phyloP scores from a whole-genome alignment of 2,113 vertebrate genomes.

The Macquaria australasica region DNA sequence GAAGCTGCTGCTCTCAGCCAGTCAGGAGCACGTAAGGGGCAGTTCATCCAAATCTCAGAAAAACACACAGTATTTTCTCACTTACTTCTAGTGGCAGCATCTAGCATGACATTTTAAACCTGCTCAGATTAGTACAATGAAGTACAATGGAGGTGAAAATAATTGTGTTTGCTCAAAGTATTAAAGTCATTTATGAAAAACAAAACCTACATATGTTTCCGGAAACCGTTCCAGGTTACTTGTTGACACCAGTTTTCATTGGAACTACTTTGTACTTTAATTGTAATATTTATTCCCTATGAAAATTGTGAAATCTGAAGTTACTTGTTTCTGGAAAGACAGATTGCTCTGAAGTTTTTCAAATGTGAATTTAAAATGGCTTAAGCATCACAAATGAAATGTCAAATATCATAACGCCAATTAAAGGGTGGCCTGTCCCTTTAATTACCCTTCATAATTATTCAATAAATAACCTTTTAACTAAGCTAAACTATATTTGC shows the following conservation, averaged over 20 bases:
- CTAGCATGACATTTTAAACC: neutral
- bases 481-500: neutral
- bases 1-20: constrained; percentile 19
- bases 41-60: constrained; percentile 3
- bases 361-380: neutral
- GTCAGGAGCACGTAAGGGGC: neutral
- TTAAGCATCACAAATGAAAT: neutral
- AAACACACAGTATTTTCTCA: neutral
- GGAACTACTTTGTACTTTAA: neutral
- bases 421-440: neutral
- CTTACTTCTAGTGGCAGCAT: neutral
- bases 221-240: neutral
- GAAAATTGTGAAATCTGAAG: neutral
- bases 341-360: neutral
- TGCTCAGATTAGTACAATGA: neutral
- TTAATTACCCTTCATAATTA: neutral
- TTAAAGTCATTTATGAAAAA: neutral
- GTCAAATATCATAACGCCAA: neutral
- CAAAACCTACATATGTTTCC: neutral
- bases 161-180: neutral
- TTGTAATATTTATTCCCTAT: neutral
- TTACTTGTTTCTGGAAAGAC: neutral
- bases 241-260: neutral
- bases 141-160: neutral
- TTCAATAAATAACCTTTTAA: neutral